These are phyloP conservation scores for Disparrhopalites patrizii DNA, from an alignment of 2,888 invertebrate species.

Conservation along the genomic window DNA sequence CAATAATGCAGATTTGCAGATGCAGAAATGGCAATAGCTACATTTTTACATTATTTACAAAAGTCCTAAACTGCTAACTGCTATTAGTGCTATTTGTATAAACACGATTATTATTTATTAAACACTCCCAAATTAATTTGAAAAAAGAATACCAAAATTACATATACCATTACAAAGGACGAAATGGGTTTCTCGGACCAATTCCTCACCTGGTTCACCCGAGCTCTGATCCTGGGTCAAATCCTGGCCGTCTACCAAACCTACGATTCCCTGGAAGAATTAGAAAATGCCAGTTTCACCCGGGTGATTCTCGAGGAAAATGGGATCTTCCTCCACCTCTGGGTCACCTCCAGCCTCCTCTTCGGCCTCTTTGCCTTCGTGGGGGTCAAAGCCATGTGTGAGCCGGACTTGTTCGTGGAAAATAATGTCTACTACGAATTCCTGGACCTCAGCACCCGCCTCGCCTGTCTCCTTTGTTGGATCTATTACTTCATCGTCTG, in stretches of 20 bases:
- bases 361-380: slow-evolving; percentile 8
- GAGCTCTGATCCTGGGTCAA: neutral
- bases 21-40: no score
- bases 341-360: neutral
- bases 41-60: no score
- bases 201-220: neutral
- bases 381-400: slow-evolving; percentile 3
- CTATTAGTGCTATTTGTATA: no score
- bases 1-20: no score
- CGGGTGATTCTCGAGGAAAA: neutral
- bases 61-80: no score
- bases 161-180: neutral
- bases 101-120: neutral
- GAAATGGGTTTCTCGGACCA: neutral
- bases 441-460: neutral
- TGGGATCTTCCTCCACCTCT: neutral
- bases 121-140: no score
- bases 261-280: neutral
- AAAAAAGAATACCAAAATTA: neutral
- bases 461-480: neutral
- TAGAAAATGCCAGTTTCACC: neutral
- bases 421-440: slow-evolving; percentile 11
- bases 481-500: slow-evolving; percentile 16
- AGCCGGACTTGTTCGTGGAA: slow-evolving; percentile 1
- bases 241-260: neutral